Evolutionary conservation across 1,140 invertebrate species (phyloP).

Genomic region (Pogonomyrmex barbatus): DNA sequence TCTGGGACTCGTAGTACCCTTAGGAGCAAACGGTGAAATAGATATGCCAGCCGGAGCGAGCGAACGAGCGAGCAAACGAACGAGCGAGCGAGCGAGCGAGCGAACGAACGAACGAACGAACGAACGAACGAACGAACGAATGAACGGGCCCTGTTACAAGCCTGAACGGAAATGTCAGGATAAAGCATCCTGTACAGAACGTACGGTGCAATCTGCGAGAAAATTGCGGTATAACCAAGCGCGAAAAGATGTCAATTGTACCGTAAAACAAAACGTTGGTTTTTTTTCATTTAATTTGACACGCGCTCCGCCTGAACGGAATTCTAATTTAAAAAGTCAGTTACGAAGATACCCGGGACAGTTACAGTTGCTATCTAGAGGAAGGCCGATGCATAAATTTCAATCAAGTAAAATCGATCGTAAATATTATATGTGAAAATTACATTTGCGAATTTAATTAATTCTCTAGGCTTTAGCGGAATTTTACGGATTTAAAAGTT

Average conservation of each 20-base stretch:
- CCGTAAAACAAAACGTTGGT: slow-evolving; percentile 25
- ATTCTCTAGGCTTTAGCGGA: not conserved
- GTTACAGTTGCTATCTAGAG: not conserved
- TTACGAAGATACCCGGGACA: not conserved
- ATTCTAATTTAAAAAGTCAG: slow-evolving; percentile 23
- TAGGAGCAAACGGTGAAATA: slow-evolving; percentile 59
- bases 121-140: not conserved
- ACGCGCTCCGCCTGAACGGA: not conserved
- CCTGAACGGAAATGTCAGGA: slow-evolving; percentile 46
- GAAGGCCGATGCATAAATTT: not conserved
- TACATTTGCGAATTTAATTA: slow-evolving; percentile 28
- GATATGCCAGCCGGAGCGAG: slow-evolving; percentile 43
- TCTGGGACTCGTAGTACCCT: slow-evolving; percentile 61
- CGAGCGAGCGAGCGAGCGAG: not conserved
- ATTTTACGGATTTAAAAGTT: slow-evolving; percentile 2
- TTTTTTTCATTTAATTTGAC: slow-evolving; percentile 9
- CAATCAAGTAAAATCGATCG: not conserved
- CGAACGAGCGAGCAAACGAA: slow-evolving; percentile 25
- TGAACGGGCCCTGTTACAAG: slow-evolving; percentile 31
- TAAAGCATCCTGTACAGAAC: slow-evolving; percentile 34
- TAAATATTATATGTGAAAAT: slow-evolving; percentile 18
- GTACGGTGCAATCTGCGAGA: slow-evolving; percentile 42
- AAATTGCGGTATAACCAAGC: slow-evolving; percentile 39
- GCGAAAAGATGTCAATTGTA: slow-evolving; percentile 30
- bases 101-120: not conserved